A percentile compares a stretch with the other conserved stretches of the same genome.
Evolutionary conservation across 2,113 vertebrate genomes (phyloP).

Genomic region (Ceyx melanurus): DNA sequence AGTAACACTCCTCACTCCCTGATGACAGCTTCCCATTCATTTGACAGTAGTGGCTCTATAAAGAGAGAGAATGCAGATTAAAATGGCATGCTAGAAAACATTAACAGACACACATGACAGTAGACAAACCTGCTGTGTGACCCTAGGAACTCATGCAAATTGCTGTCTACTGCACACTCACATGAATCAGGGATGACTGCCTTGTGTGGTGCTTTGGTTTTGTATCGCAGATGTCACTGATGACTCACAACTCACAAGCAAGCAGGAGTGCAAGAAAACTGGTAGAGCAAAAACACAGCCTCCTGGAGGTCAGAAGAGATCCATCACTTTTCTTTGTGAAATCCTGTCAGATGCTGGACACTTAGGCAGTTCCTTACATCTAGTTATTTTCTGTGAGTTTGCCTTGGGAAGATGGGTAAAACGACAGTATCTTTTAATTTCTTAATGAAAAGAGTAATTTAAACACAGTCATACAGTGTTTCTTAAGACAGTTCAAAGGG

Average conservation of each 20-base stretch:
- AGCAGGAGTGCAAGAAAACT: neutral
- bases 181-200: neutral
- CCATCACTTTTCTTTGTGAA: neutral
- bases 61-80: neutral
- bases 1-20: neutral
- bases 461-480: neutral
- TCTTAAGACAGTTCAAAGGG: neutral
- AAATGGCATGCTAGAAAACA: accelerated
- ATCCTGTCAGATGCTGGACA: neutral
- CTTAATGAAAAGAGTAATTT: neutral
- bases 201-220: accelerated
- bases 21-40: neutral
- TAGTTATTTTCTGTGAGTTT: neutral
- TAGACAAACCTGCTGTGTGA: neutral
- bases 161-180: neutral
- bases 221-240: neutral
- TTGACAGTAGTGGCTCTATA: neutral
- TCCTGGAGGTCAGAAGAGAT: neutral
- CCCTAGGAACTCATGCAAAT: neutral
- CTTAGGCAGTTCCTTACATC: neutral
- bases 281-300: neutral
- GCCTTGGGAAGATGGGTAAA: neutral
- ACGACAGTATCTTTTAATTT: neutral
- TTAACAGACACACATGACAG: neutral
- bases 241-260: neutral